Evolutionary conservation across 2,797 vertebrate species (phyloP).

Genomic region (Hippoglossus hippoglossus): DNA sequence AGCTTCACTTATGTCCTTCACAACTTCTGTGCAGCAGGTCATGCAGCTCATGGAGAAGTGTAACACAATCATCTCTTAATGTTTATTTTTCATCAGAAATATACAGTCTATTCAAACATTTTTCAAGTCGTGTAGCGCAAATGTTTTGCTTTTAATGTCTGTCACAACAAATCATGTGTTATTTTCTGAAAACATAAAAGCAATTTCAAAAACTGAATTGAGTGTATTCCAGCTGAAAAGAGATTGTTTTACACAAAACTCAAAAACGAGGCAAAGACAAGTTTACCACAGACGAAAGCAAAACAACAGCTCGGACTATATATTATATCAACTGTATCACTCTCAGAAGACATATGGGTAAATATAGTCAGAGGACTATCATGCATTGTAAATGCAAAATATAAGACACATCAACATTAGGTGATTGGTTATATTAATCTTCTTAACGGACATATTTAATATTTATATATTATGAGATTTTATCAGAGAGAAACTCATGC

Average conservation of each 20-base stretch:
- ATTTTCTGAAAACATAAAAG: background rate
- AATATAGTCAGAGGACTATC: background rate
- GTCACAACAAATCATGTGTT: background rate
- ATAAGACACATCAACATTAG: background rate
- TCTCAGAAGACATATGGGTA: background rate
- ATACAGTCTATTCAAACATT: constrained; percentile 16
- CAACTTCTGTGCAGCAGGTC: background rate
- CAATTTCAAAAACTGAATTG: background rate
- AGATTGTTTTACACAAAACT: background rate
- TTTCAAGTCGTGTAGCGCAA: constrained; percentile 1
- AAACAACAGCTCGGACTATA: background rate
- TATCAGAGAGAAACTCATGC: background rate
- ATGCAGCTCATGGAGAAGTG: background rate
- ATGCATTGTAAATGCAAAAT: constrained; percentile 16
- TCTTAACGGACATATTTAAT: background rate
- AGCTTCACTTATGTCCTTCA: background rate
- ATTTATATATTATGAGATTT: background rate
- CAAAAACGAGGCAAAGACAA: background rate
- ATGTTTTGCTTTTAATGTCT: background rate
- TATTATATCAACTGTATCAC: background rate
- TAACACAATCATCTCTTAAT: background rate
- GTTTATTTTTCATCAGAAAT: constrained; percentile 36
- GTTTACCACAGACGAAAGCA: background rate
- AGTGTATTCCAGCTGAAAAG: background rate
- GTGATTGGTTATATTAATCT: background rate